These are phyloP conservation scores for Amniataba percoides DNA, from an alignment of 2,797 vertebrate genomes.

Conservation along the genomic window DNA sequence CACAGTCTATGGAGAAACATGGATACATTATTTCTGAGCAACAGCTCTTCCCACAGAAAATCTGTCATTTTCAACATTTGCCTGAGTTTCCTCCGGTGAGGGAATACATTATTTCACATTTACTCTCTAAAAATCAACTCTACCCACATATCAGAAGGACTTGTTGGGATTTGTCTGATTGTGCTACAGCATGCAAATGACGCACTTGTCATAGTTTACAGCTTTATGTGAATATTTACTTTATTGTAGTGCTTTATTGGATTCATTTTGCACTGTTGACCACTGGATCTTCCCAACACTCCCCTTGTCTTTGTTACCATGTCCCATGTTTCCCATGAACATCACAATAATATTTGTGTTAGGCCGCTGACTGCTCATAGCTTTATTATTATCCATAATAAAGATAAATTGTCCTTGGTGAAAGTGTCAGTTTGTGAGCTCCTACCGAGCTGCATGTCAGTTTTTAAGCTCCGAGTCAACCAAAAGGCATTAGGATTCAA, in stretches of 20 bases:
- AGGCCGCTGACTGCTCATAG: not conserved
- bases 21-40: slow-evolving; percentile 12
- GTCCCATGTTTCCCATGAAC: not conserved
- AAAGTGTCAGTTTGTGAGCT: slow-evolving; percentile 20
- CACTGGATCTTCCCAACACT: not conserved
- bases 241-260: not conserved
- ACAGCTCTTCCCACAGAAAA: slow-evolving; percentile 10
- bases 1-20: slow-evolving; percentile 11
- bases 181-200: not conserved
- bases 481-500: slow-evolving; percentile 38
- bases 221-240: not conserved
- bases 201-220: not conserved
- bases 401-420: not conserved
- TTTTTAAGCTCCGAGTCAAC: slow-evolving; percentile 20
- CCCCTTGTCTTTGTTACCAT: not conserved
- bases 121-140: not conserved
- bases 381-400: not conserved
- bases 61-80: slow-evolving; percentile 1
- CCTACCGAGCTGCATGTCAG: not conserved
- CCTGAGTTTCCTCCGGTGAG: not conserved
- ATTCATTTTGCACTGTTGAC: slow-evolving; percentile 6
- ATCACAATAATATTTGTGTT: not conserved
- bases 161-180: slow-evolving; percentile 1
- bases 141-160: slow-evolving; percentile 9
- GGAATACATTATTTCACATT: not conserved